phyloP scores from a whole-genome alignment of 1,140 invertebrate species.

The Halyomorpha halys region DNA sequence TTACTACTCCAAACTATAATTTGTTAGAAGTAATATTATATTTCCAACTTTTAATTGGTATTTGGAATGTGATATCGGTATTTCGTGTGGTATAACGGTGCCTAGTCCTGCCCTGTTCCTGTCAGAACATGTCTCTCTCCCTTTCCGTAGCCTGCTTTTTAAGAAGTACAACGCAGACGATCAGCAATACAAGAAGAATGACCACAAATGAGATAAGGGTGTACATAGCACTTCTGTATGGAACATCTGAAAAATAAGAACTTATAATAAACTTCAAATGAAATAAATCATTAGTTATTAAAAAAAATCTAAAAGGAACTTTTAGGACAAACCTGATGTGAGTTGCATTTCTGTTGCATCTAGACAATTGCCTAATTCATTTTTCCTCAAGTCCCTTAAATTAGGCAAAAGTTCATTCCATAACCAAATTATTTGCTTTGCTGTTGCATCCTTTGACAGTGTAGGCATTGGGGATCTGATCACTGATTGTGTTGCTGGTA shows the following conservation, averaged over 20 bases:
- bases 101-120: slow-evolving; percentile 26
- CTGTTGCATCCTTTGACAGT: slow-evolving; percentile 31
- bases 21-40: slow-evolving; percentile 31
- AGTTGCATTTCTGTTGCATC: slow-evolving; percentile 26
- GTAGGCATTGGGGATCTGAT: slow-evolving; percentile 33
- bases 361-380: not conserved
- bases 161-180: slow-evolving; percentile 39
- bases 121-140: slow-evolving; percentile 33
- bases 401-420: slow-evolving; percentile 32
- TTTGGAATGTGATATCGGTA: slow-evolving; percentile 15
- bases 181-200: slow-evolving; percentile 36
- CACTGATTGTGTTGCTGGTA: slow-evolving; percentile 32
- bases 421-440: slow-evolving; percentile 25
- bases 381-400: slow-evolving; percentile 24
- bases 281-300: slow-evolving; percentile 1
- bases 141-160: slow-evolving; percentile 36
- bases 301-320: slow-evolving; percentile 17
- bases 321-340: slow-evolving; percentile 23
- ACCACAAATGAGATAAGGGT: slow-evolving; percentile 38
- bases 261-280: not conserved
- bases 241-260: slow-evolving; percentile 33
- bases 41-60: slow-evolving; percentile 27
- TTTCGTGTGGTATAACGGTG: not conserved
- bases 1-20: slow-evolving; percentile 20
- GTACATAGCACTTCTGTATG: slow-evolving; percentile 39